phyloP scores from a whole-genome alignment of 2,113 vertebrate genomes.

The Chionis minor region DNA sequence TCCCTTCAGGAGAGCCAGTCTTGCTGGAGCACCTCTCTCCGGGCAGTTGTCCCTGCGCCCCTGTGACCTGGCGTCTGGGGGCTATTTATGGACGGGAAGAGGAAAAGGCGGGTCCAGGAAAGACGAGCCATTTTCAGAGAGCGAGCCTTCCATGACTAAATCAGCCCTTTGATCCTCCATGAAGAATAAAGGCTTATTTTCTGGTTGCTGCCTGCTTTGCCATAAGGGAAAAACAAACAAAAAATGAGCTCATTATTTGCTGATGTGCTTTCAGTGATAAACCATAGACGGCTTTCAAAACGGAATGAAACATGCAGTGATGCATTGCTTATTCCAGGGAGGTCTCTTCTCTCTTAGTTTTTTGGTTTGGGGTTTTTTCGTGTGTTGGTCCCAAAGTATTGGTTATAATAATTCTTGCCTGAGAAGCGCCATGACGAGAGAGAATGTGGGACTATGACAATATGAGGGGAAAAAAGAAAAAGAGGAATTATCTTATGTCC shows the following conservation, averaged over 20 bases:
- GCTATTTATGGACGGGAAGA: accelerated
- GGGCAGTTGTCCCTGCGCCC: neutral
- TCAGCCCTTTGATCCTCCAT: neutral
- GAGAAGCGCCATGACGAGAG: neutral
- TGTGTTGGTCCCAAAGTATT: neutral
- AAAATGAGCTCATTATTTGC: conserved; percentile 18
- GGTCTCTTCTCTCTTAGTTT: neutral
- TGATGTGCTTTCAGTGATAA: neutral
- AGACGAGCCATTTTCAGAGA: accelerated
- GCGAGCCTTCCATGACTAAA: neutral
- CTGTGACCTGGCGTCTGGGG: accelerated
- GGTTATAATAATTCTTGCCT: neutral
- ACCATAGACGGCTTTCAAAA: neutral
- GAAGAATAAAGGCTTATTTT: neutral
- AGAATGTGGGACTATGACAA: neutral
- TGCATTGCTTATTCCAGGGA: neutral
- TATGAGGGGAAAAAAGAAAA: neutral
- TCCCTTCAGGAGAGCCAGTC: accelerated
- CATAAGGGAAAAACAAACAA: neutral
- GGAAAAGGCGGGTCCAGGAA: accelerated
- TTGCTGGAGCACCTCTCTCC: neutral
- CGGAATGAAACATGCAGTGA: neutral
- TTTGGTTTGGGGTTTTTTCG: neutral
- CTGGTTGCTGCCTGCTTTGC: conserved; percentile 3
- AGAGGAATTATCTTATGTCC: too few species aligned